Evolutionary conservation across 2,113 vertebrate genomes (phyloP).

Genomic region (Gopherus evgoodei): DNA sequence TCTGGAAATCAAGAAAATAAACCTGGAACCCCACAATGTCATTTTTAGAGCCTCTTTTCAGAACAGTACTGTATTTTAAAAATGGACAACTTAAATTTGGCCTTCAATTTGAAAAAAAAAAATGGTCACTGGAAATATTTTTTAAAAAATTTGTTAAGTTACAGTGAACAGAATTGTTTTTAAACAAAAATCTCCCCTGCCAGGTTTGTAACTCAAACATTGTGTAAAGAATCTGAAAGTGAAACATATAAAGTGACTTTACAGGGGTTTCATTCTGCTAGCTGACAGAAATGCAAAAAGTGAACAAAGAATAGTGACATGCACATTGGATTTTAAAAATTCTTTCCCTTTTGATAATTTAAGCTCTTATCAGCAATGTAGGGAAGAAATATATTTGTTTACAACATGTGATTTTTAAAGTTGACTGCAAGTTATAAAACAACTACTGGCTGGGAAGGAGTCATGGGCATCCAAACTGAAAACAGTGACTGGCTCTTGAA

Average conservation of each 20-base stretch:
- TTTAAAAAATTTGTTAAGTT: background rate
- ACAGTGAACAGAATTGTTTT: background rate
- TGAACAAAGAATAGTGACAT: background rate
- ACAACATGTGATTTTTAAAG: background rate
- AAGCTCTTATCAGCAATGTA: background rate
- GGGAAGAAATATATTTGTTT: background rate
- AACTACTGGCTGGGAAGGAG: too few relatives aligned
- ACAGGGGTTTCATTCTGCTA: background rate
- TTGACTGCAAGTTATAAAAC: too few relatives aligned
- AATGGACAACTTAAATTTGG: background rate
- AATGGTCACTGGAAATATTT: background rate
- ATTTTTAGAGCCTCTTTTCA: background rate
- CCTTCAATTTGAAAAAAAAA: background rate
- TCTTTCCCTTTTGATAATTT: background rate
- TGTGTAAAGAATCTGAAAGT: background rate
- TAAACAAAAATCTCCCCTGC: background rate
- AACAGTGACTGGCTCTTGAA: too few relatives aligned
- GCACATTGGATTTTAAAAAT: background rate
- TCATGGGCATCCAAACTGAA: too few relatives aligned
- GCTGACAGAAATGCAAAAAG: background rate
- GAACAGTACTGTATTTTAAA: rapidly evolving
- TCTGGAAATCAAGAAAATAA: background rate
- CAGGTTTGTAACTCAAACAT: background rate
- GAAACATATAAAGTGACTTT: background rate
- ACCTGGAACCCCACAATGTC: background rate